These are phyloP conservation scores for Campylorhamphus procurvoides DNA, from an alignment of 2,113 vertebrate species.

Conservation along the genomic window DNA sequence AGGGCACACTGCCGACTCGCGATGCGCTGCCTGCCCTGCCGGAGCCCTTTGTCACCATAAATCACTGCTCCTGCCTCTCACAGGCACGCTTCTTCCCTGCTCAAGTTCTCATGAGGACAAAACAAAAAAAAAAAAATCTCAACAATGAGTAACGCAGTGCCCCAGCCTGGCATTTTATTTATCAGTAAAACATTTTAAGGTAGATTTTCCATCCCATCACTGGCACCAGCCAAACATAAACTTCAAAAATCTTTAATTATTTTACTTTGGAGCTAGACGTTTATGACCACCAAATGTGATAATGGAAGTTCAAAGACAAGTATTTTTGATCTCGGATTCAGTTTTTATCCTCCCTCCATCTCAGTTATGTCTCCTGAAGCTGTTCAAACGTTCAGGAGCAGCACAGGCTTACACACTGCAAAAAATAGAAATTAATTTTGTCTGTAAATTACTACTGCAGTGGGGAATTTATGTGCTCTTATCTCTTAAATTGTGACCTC, in stretches of 20 bases:
- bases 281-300: not conserved
- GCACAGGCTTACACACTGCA: not conserved
- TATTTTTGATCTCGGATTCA: not conserved
- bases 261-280: not conserved
- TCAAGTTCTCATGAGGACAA: rapidly evolving
- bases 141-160: rapidly evolving
- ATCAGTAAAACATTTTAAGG: not conserved
- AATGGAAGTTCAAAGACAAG: not conserved
- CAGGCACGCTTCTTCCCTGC: not conserved
- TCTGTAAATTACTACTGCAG: not conserved
- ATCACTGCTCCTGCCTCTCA: not conserved
- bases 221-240: not conserved
- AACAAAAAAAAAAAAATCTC: not conserved
- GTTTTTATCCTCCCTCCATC: not conserved
- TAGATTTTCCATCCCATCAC: not conserved
- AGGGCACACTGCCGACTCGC: not conserved
- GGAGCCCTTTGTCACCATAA: not conserved
- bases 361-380: not conserved
- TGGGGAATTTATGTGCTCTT: not conserved
- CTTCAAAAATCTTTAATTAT: not conserved
- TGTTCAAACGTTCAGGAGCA: not conserved
- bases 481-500: not conserved
- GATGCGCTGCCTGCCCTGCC: not conserved
- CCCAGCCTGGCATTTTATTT: not conserved
- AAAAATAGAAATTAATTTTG: not conserved